Conservation (phyloP, 2,888 invertebrate species). For the Polydrusus tereticollis region DNA sequence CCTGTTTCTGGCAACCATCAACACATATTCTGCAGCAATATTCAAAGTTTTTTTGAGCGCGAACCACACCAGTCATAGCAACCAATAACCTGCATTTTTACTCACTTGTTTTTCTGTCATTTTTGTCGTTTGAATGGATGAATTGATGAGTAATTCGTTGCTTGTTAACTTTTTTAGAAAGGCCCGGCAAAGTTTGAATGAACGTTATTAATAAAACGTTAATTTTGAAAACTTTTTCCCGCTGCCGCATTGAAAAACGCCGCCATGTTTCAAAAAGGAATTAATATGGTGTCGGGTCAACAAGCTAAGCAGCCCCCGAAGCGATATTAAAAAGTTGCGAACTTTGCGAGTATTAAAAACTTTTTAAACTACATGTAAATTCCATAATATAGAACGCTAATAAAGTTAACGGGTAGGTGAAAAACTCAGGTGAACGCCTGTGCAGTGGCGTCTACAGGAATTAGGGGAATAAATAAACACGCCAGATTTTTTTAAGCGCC, state of each 20-base stretch:
- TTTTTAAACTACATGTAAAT: constrained; percentile 51
- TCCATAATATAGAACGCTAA: constrained; percentile 51
- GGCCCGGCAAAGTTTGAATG: neutral
- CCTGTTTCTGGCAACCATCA: too few relatives aligned
- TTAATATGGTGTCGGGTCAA: constrained; percentile 48
- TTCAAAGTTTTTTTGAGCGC: too few relatives aligned
- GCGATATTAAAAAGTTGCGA: constrained; percentile 50
- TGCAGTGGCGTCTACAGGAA: constrained; percentile 22
- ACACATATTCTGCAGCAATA: too few relatives aligned
- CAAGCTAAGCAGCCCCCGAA: constrained; percentile 46
- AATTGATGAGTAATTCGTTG: too few relatives aligned
- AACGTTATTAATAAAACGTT: constrained; percentile 15
- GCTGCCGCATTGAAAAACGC: constrained; percentile 19
- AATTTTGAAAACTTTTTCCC: constrained; percentile 11
- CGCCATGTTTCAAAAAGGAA: constrained; percentile 41
- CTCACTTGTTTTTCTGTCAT: too few relatives aligned
- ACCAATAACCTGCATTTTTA: too few relatives aligned
- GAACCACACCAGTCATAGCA: too few relatives aligned
- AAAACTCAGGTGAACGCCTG: constrained; percentile 33
- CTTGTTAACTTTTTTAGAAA: too few relatives aligned
- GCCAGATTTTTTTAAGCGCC: too few relatives aligned
- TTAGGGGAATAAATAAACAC: too few relatives aligned
- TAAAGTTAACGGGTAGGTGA: constrained; percentile 45
- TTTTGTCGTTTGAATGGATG: too few relatives aligned
- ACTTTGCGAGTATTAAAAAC: constrained; percentile 48